Conservation (phyloP, 2,888 invertebrate species). For the Amitus sp. region DNA sequence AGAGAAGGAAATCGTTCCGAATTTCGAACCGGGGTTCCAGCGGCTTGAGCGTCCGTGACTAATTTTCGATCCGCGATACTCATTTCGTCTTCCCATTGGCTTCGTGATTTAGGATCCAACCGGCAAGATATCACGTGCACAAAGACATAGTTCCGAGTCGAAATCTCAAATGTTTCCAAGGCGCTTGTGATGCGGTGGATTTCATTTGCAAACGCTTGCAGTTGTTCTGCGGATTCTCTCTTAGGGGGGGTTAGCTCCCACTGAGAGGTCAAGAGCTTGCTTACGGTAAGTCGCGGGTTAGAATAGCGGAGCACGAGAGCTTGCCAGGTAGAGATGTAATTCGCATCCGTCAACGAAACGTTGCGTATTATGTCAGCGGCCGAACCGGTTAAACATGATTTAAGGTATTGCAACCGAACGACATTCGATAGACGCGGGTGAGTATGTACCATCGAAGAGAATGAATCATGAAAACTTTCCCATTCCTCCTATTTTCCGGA, state of each 20-base stretch:
- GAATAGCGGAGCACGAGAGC: background rate
- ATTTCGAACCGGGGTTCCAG: background rate
- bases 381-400: background rate
- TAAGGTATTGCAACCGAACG: background rate
- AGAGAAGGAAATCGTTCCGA: background rate
- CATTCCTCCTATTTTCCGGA: background rate
- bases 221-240: background rate
- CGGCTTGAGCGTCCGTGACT: background rate
- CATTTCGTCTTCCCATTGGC: background rate
- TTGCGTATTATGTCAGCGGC: background rate
- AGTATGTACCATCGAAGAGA: background rate
- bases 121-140: background rate
- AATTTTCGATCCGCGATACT: background rate
- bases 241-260: background rate
- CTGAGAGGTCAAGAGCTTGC: background rate
- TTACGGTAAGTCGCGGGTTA: background rate
- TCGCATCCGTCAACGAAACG: background rate
- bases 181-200: background rate
- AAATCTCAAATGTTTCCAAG: background rate
- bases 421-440: background rate
- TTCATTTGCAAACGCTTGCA: background rate
- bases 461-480: background rate
- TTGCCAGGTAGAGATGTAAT: background rate
- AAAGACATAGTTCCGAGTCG: background rate
- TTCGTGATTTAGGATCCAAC: background rate